These are phyloP conservation scores for Loris lydekkerianus DNA, from an alignment of 2,797 vertebrate genomes.

Conservation along the genomic window DNA sequence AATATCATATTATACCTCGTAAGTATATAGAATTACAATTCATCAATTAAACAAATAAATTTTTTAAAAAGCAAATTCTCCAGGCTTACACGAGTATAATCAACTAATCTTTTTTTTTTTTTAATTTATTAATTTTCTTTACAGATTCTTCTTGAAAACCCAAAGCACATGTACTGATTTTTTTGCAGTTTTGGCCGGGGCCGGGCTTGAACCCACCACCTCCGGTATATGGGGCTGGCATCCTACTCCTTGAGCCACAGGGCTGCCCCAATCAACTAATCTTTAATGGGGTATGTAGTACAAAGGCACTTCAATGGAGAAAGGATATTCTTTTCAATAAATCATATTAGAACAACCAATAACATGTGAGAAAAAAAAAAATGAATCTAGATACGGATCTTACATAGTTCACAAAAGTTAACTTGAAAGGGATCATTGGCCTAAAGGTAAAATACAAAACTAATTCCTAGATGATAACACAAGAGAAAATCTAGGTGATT, in stretches of 20 bases:
- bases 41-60: not conserved
- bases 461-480: not conserved
- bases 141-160: not conserved
- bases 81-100: not conserved
- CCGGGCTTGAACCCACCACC: too few relatives aligned
- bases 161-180: not conserved
- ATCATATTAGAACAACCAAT: not conserved
- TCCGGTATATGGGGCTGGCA: too few relatives aligned
- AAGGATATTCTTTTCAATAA: conserved; percentile 34
- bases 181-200: too few relatives aligned
- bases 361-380: not conserved
- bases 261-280: not conserved
- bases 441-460: not conserved
- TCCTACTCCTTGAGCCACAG: too few relatives aligned
- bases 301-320: not conserved
- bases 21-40: not conserved
- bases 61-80: not conserved
- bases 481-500: conserved; percentile 1
- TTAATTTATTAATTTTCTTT: not conserved
- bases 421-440: not conserved
- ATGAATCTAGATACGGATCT: not conserved
- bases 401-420: not conserved
- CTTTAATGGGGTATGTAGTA: not conserved
- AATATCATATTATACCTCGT: not conserved
- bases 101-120: not conserved